Base-by-base conservation (phyloP, 2,113 vertebrate genomes). In the Polyodon spathula region DNA sequence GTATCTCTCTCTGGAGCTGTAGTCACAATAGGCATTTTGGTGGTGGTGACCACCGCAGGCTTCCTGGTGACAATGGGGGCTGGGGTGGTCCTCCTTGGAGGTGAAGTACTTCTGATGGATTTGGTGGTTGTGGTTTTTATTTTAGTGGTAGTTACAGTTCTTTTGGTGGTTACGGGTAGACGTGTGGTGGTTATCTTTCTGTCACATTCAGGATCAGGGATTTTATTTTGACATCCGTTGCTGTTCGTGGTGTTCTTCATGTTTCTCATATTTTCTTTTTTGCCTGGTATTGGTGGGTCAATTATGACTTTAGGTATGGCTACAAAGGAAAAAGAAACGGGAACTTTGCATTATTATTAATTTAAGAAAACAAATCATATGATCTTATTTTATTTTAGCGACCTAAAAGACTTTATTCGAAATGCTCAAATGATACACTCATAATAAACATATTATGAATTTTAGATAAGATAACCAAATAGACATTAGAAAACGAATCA, bases 241-340 rank as follows among this genome's bases (percentile, higher is more conserved):
- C n/a, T n/a, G n/a, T n/a, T n/a, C n/a, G n/a, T n/a, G n/a, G n/a
- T n/a, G n/a, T n/a, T n/a, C n/a, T n/a, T n/a, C n/a, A n/a, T n/a
- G n/a, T n/a, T n/a, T n/a, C n/a, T n/a, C n/a, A n/a, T n/a, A n/a
- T n/a, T n/a, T n/a, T n/a, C n/a, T n/a, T n/a, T n/a, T n/a, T 80
- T 70, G 43, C 75, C 87, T 61, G 83, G 89, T 64, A 68, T 75
- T 57, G 79, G 83, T 46, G 88, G 86, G 43, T 92, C 90, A 69
- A 91, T 86, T 68, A 72, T 75, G 68, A 90, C 86, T 73, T 81
- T 87, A 50, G 88, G 86, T 75, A 91, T 88, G 72, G 85, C 87
- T 88, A 72, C 54, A 69, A 59, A 63, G 37, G 53, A 41, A 68
- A 54, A 65, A 68, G 48, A 68, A 66, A 63, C n/a, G 2, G 1